Evolutionary conservation across 2,797 vertebrate species (phyloP).

Genomic region (Parotocinclus haroldoi): DNA sequence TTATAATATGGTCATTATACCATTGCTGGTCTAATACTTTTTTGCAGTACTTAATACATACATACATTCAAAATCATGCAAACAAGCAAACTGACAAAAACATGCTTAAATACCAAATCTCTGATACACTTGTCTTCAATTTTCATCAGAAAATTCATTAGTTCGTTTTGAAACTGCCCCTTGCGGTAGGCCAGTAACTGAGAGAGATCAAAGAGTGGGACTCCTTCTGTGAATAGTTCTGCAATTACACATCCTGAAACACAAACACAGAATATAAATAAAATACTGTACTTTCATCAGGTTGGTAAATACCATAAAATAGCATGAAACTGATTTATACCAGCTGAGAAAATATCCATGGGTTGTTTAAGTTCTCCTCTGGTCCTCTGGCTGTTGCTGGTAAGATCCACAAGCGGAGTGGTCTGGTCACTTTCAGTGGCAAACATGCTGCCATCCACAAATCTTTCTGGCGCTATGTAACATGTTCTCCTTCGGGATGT

Average conservation of each 20-base stretch:
- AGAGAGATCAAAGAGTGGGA: conserved; percentile 93
- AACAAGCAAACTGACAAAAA: neutral
- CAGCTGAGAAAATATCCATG: conserved; percentile 99
- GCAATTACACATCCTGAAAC: conserved; percentile 91
- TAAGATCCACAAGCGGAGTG: conserved; percentile 90
- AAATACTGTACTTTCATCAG: neutral
- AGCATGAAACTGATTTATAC: conserved; percentile 58
- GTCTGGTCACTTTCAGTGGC: conserved; percentile 87
- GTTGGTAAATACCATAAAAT: too few species aligned
- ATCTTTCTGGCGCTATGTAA: conserved; percentile 93
- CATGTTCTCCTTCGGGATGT: conserved; percentile 91
- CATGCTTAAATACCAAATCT: conserved; percentile 78
- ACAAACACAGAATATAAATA: conserved; percentile 30
- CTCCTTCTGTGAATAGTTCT: conserved; percentile 94
- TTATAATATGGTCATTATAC: too few species aligned
- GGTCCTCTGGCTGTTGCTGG: conserved; percentile 87
- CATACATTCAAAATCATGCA: neutral
- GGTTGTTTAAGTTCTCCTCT: conserved; percentile 87
- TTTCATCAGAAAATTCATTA: conserved; percentile 79
- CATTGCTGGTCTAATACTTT: neutral
- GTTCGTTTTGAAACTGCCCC: conserved; percentile 89
- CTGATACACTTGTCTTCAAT: conserved; percentile 89
- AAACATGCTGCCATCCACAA: conserved; percentile 93
- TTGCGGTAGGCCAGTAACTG: conserved; percentile 95
- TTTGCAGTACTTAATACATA: neutral